phyloP scores from a whole-genome alignment of 2,113 vertebrate species.

The Chiloscyllium plagiosum region DNA sequence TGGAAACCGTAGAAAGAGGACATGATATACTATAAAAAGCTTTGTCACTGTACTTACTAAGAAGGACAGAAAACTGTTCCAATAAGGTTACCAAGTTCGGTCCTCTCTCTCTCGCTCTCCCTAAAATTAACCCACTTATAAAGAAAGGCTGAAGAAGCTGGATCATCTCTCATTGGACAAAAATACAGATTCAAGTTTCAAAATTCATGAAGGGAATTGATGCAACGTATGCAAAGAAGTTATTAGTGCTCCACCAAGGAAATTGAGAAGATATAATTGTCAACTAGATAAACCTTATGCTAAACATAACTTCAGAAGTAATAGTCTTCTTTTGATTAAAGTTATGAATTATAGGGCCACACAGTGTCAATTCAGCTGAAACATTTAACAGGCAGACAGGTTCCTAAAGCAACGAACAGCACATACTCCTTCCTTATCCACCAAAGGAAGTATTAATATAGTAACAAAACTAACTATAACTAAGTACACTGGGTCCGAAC shows the following conservation, averaged over 20 bases:
- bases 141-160: not conserved
- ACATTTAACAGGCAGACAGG: not conserved
- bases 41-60: not conserved
- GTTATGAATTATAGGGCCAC: not conserved
- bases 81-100: not conserved
- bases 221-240: not conserved
- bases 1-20: not conserved
- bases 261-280: not conserved
- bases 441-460: not conserved
- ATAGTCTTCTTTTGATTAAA: not conserved
- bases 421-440: not conserved
- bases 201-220: not conserved
- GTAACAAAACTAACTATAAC: not conserved
- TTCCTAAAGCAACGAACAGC: not conserved
- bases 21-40: not conserved
- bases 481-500: not conserved
- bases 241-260: not conserved
- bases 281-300: not conserved
- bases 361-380: not conserved
- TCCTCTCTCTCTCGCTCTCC: not conserved
- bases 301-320: constrained; percentile 1
- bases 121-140: not conserved
- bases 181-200: not conserved
- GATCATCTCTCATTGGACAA: not conserved
- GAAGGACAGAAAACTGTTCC: not conserved